Base-by-base conservation (phyloP, 2,888 invertebrate genomes). In the Rhingia rostrata region DNA sequence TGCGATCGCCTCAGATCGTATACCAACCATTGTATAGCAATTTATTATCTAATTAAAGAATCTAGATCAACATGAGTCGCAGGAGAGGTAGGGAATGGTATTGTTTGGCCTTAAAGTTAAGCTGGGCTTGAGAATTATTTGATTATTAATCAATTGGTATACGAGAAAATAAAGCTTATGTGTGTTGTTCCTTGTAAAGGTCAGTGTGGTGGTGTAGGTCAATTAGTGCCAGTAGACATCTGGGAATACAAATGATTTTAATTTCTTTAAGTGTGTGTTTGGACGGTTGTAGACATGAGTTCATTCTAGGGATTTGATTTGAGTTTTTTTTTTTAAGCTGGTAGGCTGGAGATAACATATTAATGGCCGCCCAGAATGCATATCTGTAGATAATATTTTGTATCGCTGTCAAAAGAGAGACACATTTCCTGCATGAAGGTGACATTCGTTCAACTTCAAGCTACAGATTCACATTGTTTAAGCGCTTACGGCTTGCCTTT, bases 41-140 rank as follows among this genome's bases (percentile, higher is more conserved):
- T 77, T 61, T 47, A 77, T 77, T 77, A 69, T 64, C 60, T 41
- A 83, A 79, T 83, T 73, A 69, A 78, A 39, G 61, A 69, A 83
- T 78, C 78, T 83, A 83, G 78, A 69, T 63, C 83, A 56, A 49
- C 56, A 12, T 43, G 41, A 33, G 7, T 10, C 37, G 37, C 7
- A 54, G 39, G 10, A 22, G 32, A 41, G 22, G 61, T 43, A 41
- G 22, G 30, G 30, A 5, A 47, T n/a, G 45, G 51, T 37, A 67
- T 33, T 37, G 32, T 14, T 35, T 60, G 43, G 66, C 30, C 32
- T 49, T 10, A 6, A 3, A 56, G 12, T 39, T 49, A 33, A 60
- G 14, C 30, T 32, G 37, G 9, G 37, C 35, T 35, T 41, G 32
- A 4, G 14, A 51, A 60, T 54, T 61, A 61, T 66, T 69, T 49